Evolutionary conservation across 2,113 vertebrate species (phyloP).

Genomic region (Lepidothrix coronata): DNA sequence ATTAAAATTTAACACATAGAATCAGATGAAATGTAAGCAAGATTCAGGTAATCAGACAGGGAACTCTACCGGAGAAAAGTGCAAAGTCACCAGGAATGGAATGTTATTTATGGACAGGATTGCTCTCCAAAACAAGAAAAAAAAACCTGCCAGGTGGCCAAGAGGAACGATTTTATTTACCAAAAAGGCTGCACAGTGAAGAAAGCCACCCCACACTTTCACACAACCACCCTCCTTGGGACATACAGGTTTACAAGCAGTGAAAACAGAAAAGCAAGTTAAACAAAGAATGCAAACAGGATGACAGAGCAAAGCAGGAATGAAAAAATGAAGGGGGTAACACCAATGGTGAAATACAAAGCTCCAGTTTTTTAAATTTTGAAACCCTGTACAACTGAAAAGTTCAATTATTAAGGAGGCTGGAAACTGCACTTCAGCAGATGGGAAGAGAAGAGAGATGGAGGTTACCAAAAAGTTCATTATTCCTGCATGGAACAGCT

Average conservation of each 20-base stretch:
- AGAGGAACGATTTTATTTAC: neutral
- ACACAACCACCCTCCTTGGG: neutral
- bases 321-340: neutral
- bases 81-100: neutral
- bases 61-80: neutral
- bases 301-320: neutral
- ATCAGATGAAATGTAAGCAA: neutral
- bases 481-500: neutral
- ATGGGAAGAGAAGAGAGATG: neutral
- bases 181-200: neutral
- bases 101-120: neutral
- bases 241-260: fast-evolving
- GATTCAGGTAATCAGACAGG: neutral
- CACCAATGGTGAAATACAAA: neutral
- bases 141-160: fast-evolving
- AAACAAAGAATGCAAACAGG: neutral
- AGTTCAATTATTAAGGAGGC: neutral
- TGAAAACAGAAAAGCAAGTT: neutral
- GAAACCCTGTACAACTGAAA: neutral
- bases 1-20: neutral
- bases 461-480: neutral
- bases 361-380: neutral
- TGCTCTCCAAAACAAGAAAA: neutral
- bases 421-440: neutral
- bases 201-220: neutral